Conservation (phyloP, 1,140 invertebrate genomes). For the Drosophila burlai region DNA sequence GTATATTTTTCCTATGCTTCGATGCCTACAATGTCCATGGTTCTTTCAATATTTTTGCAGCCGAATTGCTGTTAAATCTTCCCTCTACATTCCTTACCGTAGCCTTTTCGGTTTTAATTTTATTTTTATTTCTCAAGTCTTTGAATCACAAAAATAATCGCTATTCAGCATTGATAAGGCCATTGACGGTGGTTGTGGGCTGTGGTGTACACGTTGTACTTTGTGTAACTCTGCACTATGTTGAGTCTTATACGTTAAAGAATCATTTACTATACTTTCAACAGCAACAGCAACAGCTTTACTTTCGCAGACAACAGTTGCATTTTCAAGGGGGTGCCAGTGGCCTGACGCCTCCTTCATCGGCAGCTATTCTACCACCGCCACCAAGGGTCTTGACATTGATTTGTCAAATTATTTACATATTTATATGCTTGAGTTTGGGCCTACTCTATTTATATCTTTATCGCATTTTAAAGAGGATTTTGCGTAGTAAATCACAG, state of each 20-base stretch:
- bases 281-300: slow-evolving; percentile 73
- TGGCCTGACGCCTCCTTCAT: slow-evolving; percentile 18
- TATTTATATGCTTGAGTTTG: slow-evolving; percentile 91
- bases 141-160: slow-evolving; percentile 88
- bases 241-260: slow-evolving; percentile 86
- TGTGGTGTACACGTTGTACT: slow-evolving; percentile 91
- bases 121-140: slow-evolving; percentile 92
- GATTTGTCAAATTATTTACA: slow-evolving; percentile 93
- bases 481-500: slow-evolving; percentile 89
- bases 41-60: slow-evolving; percentile 91
- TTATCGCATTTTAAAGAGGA: slow-evolving; percentile 89
- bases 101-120: slow-evolving; percentile 93
- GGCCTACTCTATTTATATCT: slow-evolving; percentile 94
- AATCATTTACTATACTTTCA: slow-evolving; percentile 73
- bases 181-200: slow-evolving; percentile 90
- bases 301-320: slow-evolving; percentile 48
- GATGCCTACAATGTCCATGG: slow-evolving; percentile 94
- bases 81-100: slow-evolving; percentile 94
- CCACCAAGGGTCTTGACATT: slow-evolving; percentile 88
- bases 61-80: slow-evolving; percentile 92
- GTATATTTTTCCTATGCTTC: slow-evolving; percentile 94
- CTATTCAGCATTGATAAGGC: slow-evolving; percentile 89
- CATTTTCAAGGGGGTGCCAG: slow-evolving; percentile 38
- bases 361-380: slow-evolving; percentile 48
- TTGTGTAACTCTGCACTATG: slow-evolving; percentile 92